These are phyloP conservation scores for Sphaeridia pumilis DNA, from an alignment of 2,888 invertebrate genomes.

Conservation along the genomic window DNA sequence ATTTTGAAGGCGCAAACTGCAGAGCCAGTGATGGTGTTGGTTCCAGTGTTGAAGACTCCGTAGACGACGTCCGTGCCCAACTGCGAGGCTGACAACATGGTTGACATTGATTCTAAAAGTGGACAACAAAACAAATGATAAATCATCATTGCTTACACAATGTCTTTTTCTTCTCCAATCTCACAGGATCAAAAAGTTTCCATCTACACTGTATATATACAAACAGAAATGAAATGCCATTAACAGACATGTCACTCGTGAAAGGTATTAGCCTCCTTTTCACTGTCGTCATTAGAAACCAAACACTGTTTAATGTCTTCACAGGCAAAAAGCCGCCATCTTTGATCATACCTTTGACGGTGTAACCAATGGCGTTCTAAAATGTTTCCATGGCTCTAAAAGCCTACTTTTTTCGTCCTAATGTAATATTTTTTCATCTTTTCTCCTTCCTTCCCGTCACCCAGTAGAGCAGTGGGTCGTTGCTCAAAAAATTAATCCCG, in stretches of 20 bases:
- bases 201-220: too few relatives aligned
- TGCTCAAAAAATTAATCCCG: neutral
- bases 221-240: too few relatives aligned
- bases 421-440: neutral
- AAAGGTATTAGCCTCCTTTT: constrained; percentile 4
- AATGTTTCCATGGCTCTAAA: too few relatives aligned
- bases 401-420: too few relatives aligned
- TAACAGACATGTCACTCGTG: constrained; percentile 1
- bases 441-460: neutral
- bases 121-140: constrained; percentile 1
- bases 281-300: too few relatives aligned
- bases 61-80: constrained; percentile 75
- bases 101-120: constrained; percentile 74
- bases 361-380: neutral
- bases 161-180: too few relatives aligned
- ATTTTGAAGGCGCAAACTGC: constrained; percentile 94
- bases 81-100: constrained; percentile 67
- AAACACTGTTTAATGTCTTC: too few relatives aligned
- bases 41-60: constrained; percentile 92
- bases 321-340: too few relatives aligned
- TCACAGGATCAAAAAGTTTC: too few relatives aligned
- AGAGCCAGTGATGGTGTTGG: constrained; percentile 86
- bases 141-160: neutral
- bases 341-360: neutral
- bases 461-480: neutral